Evolutionary conservation across 2,113 vertebrate genomes (phyloP).

Genomic region (Brachionichthys hirsutus): DNA sequence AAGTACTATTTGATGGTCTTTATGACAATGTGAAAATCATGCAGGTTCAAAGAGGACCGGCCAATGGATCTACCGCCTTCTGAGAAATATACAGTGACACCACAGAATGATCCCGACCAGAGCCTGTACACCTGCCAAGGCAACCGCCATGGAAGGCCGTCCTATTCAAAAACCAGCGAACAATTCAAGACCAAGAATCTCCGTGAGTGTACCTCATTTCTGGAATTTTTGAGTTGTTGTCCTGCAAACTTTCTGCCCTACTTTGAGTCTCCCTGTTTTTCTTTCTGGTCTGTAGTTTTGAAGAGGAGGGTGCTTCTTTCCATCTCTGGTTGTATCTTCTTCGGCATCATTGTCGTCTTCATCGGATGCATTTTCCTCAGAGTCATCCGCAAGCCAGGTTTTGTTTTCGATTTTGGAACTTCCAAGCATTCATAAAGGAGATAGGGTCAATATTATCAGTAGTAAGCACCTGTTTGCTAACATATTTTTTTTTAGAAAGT

Average conservation of each 20-base stretch:
- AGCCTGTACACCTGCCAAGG: conserved; percentile 64
- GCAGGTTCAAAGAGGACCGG: conserved; percentile 36
- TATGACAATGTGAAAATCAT: background rate
- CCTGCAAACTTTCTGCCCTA: background rate
- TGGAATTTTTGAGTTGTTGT: background rate
- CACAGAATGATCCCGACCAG: conserved; percentile 57
- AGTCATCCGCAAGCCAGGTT: conserved; percentile 66
- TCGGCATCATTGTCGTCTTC: conserved; percentile 49
- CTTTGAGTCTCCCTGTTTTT: background rate
- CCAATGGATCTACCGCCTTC: accelerated
- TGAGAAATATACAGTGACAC: conserved; percentile 34
- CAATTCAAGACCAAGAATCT: conserved; percentile 67
- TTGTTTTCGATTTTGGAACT: background rate
- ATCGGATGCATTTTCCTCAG: conserved; percentile 60
- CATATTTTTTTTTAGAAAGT: no score
- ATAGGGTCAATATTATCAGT: background rate
- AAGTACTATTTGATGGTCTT: background rate
- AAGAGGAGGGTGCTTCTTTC: conserved; percentile 74
- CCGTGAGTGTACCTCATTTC: conserved; percentile 50
- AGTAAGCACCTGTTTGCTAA: background rate
- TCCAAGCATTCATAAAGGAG: background rate
- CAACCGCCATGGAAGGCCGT: conserved; percentile 29
- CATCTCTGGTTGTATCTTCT: conserved; percentile 69
- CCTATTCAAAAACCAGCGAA: conserved; percentile 40
- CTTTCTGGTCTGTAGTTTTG: conserved; percentile 52